A percentile compares a stretch with the other conserved stretches of the same genome.
Conservation (phyloP, 92 coral and sea anemone genomes). For the Zoanthus sociatus region DNA sequence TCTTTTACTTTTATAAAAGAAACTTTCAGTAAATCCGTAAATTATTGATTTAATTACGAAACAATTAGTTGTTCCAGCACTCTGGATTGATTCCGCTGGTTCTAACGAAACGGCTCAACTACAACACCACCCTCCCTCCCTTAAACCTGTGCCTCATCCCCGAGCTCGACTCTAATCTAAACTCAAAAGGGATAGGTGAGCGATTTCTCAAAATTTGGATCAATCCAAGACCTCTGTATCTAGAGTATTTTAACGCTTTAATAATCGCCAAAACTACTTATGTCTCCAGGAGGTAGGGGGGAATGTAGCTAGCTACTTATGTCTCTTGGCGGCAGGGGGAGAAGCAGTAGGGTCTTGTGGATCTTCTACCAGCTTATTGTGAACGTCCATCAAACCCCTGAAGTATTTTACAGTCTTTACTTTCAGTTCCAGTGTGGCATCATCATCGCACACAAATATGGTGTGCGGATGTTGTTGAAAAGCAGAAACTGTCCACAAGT, state of each 20-base stretch:
- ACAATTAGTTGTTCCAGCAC: no score
- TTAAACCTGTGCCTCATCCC: no score
- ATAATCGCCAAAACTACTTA: constrained; percentile 50
- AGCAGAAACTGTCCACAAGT: constrained; percentile 98
- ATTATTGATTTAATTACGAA: no score
- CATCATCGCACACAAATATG: constrained; percentile 93
- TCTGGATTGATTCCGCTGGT: no score
- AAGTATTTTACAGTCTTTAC: constrained; percentile 98
- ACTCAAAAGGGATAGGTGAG: not conserved
- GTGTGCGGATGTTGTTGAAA: constrained; percentile 97
- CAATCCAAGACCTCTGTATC: not conserved
- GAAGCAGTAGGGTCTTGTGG: constrained; percentile 88
- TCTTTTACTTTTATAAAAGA: no score
- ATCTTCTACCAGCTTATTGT: constrained; percentile 91
- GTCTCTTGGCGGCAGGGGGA: constrained; percentile 80
- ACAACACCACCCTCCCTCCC: no score
- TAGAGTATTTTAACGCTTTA: not conserved
- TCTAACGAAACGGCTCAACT: no score
- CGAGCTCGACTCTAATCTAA: no score
- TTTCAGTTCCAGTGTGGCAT: constrained; percentile 95
- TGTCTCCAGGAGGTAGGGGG: constrained; percentile 80
- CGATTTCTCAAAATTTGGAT: not conserved
- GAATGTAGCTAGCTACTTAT: constrained; percentile 38
- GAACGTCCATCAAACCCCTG: constrained; percentile 97
- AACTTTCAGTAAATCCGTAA: no score